A percentile compares a stretch with the other conserved stretches of the same genome.
These are phyloP conservation scores for Atlantisia rogersi DNA, from an alignment of 2,113 vertebrate genomes.

Conservation along the genomic window DNA sequence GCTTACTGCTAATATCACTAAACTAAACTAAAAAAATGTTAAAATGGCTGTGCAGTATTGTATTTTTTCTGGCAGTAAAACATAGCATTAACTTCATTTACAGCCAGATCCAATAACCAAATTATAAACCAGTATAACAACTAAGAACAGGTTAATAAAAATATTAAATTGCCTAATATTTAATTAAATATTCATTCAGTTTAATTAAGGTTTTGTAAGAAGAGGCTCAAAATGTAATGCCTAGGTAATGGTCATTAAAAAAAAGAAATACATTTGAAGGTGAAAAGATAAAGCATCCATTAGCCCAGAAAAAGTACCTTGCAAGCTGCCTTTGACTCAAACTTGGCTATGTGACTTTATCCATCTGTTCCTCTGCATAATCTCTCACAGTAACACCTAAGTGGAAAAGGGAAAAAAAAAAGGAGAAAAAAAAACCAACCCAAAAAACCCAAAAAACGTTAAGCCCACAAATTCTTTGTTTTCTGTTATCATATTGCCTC, in stretches of 20 bases:
- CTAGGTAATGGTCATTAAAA: not conserved
- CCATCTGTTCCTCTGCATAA: not conserved
- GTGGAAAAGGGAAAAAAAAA: not conserved
- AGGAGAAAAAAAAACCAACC: not conserved
- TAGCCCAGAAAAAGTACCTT: not conserved
- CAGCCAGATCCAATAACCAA: not conserved
- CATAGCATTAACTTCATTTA: not conserved
- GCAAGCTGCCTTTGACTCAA: not conserved
- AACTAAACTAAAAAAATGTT: not conserved
- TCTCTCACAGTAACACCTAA: not conserved
- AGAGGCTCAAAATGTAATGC: not conserved
- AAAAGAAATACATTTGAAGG: not conserved
- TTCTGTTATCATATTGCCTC: not conserved
- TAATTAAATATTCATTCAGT: not conserved
- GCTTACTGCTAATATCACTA: not conserved
- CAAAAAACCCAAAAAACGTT: not conserved
- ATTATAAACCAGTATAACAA: not conserved
- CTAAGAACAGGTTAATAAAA: not conserved
- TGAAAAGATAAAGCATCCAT: not conserved
- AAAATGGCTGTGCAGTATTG: not conserved
- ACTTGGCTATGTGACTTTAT: not conserved
- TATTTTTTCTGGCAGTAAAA: not conserved
- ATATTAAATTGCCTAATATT: not conserved
- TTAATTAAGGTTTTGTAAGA: not conserved
- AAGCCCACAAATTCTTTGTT: not conserved